These are phyloP conservation scores for Malacoraja senta DNA, from an alignment of 2,797 vertebrate genomes.

Conservation along the genomic window DNA sequence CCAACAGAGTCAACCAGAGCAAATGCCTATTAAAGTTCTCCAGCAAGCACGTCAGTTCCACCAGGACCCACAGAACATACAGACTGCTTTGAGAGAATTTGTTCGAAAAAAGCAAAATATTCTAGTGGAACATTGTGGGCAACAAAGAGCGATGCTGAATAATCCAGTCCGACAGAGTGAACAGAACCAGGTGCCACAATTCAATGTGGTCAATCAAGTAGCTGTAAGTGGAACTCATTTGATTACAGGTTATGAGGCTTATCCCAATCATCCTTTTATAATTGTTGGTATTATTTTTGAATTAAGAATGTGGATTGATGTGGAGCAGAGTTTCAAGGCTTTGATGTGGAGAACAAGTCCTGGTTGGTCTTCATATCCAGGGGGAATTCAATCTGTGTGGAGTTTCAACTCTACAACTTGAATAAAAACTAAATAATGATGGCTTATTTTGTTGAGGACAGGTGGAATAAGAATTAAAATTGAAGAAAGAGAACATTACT, in stretches of 20 bases:
- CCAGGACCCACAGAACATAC: slow-evolving; percentile 59
- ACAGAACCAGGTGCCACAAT: not conserved
- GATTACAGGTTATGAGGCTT: not conserved
- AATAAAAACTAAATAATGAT: not conserved
- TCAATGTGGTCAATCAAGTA: not conserved
- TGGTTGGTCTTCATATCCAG: not conserved
- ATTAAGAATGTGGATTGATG: not conserved
- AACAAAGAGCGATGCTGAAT: not conserved
- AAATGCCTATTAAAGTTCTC: slow-evolving; percentile 64
- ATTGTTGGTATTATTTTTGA: too few relatives aligned
- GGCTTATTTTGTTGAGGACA: not conserved
- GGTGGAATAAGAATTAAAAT: not conserved
- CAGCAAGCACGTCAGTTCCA: slow-evolving; percentile 62
- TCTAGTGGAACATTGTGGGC: slow-evolving; percentile 58
- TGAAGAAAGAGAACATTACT: not conserved
- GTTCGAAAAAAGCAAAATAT: slow-evolving; percentile 53
- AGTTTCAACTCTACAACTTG: not conserved
- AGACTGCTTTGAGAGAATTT: slow-evolving; percentile 62
- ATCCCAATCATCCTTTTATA: not conserved
- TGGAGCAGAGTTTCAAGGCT: not conserved
- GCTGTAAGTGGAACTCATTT: not conserved
- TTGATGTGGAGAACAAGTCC: not conserved
- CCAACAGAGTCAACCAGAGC: slow-evolving; percentile 65
- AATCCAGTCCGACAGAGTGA: not conserved
- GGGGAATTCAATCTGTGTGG: not conserved